A percentile compares a stretch with the other conserved stretches of the same genome.
These are phyloP conservation scores for Cyprinus carpio DNA, from an alignment of 2,113 vertebrate species.

Conservation along the genomic window DNA sequence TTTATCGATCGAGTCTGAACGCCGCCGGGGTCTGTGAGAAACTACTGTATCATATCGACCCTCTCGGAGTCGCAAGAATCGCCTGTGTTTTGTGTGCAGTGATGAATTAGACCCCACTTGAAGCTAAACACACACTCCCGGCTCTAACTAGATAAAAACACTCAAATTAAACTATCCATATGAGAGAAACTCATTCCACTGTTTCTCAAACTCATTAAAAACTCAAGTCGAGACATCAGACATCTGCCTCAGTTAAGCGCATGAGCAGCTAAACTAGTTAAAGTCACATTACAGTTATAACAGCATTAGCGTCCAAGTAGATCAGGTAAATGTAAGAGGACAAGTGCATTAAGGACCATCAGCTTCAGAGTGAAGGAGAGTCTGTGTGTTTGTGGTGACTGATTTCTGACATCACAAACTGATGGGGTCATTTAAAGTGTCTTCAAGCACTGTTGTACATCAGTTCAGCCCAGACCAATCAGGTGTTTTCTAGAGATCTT, in stretches of 20 bases:
- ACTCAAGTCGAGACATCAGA: not conserved
- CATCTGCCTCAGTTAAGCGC: not conserved
- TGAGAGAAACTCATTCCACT: not conserved
- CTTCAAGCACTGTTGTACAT: not conserved
- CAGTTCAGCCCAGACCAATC: not conserved
- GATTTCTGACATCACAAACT: not conserved
- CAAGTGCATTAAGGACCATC: not conserved
- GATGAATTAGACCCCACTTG: slow-evolving; percentile 34
- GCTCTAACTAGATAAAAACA: slow-evolving; percentile 17
- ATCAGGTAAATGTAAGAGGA: not conserved
- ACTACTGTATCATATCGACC: slow-evolving; percentile 22
- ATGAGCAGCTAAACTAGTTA: slow-evolving; percentile 3
- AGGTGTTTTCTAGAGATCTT: not conserved
- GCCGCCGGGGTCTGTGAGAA: not conserved
- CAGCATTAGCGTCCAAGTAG: not conserved
- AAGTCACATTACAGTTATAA: not conserved
- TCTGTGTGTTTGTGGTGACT: not conserved
- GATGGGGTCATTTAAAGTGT: not conserved
- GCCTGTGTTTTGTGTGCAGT: slow-evolving; percentile 35
- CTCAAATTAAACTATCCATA: not conserved
- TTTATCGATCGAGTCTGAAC: slow-evolving; percentile 15
- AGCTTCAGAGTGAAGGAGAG: not conserved
- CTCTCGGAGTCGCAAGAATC: not conserved
- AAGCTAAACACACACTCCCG: slow-evolving; percentile 19
- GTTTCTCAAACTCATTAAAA: not conserved